phyloP scores from a whole-genome alignment of 2,113 vertebrate species.

The Hippopotamus amphibius region DNA sequence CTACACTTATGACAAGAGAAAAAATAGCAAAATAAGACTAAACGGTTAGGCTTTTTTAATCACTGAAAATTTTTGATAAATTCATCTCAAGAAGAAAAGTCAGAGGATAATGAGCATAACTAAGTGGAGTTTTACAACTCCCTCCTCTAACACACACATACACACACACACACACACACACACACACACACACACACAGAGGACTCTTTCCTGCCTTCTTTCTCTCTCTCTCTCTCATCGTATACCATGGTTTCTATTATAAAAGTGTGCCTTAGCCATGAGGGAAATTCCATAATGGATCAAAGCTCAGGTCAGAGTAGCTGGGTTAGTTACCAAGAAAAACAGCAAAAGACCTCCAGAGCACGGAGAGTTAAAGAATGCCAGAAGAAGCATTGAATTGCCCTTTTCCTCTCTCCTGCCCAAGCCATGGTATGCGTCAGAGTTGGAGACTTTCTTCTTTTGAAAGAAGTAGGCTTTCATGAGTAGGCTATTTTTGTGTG shows the following conservation, averaged over 20 bases:
- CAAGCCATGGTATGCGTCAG: neutral
- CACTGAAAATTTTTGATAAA: neutral
- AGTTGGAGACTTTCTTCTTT: conserved; percentile 18
- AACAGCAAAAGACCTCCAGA: neutral
- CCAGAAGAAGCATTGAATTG: neutral
- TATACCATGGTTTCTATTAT: neutral
- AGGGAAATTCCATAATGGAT: neutral
- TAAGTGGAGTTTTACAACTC: neutral
- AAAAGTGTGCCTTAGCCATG: neutral
- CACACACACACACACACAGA: neutral
- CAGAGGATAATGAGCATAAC: neutral
- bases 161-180: neutral
- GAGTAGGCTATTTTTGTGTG: neutral
- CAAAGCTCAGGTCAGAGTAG: neutral
- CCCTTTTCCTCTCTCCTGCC: neutral
- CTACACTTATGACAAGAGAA: neutral
- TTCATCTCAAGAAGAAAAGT: conserved; percentile 14
- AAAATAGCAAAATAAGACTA: neutral
- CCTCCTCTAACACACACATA: neutral
- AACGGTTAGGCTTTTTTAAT: conserved; percentile 24
- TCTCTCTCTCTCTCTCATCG: neutral
- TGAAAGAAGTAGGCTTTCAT: conserved; percentile 4
- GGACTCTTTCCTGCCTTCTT: neutral
- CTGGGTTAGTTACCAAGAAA: conserved; percentile 35
- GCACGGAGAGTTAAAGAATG: neutral